These are phyloP conservation scores for Druon quercuslanigerum DNA, from an alignment of 1,140 invertebrate genomes.

Conservation along the genomic window DNA sequence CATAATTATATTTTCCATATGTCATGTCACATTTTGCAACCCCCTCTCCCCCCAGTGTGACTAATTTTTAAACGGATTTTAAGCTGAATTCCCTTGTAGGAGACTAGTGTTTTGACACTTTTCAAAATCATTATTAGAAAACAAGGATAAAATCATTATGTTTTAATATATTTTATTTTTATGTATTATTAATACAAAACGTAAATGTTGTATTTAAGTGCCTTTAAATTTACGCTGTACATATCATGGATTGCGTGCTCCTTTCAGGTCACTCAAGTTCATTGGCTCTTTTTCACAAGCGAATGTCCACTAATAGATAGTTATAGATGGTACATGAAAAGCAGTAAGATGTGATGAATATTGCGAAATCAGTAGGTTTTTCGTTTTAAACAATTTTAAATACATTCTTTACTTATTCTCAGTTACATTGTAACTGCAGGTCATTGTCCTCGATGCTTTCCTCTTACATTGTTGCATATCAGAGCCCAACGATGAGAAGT, in stretches of 20 bases:
- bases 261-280: slow-evolving; percentile 70
- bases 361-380: background rate
- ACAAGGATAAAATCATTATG: too few relatives aligned
- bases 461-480: slow-evolving; percentile 19
- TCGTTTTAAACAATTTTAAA: background rate
- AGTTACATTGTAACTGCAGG: slow-evolving; percentile 1
- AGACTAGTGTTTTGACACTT: too few relatives aligned
- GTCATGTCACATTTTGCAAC: too few relatives aligned
- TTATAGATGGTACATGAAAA: background rate
- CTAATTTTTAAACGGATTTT: too few relatives aligned
- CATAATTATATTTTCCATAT: too few relatives aligned
- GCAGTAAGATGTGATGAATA: background rate
- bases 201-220: background rate
- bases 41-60: too few relatives aligned
- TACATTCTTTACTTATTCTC: background rate
- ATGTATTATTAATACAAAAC: too few relatives aligned
- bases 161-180: too few relatives aligned
- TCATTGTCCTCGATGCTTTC: slow-evolving; percentile 18
- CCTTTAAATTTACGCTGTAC: slow-evolving; percentile 36
- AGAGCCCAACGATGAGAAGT: background rate
- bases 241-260: slow-evolving; percentile 47
- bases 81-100: too few relatives aligned
- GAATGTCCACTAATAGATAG: slow-evolving; percentile 35
- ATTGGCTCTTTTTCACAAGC: slow-evolving; percentile 66
- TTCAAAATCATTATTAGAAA: too few relatives aligned